Evolutionary conservation across 30 jellyfish, hydroid and myxozoan genomes (phyloP).

Genomic region (Morbakka virulenta): DNA sequence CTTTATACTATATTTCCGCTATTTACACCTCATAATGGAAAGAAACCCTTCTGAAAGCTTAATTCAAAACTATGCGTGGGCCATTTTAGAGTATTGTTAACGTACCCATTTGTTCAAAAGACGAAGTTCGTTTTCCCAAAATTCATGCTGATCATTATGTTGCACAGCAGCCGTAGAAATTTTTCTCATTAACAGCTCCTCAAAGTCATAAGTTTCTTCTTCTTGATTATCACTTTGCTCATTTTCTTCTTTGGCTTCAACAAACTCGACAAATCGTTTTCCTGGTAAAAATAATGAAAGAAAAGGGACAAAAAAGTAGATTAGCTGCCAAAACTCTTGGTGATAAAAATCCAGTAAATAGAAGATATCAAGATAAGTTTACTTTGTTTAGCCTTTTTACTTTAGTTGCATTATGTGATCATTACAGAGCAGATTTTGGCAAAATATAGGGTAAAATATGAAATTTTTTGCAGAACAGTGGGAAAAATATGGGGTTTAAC

Average conservation of each 20-base stretch:
- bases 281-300: background rate
- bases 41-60: no score
- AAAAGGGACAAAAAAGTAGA: background rate
- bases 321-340: background rate
- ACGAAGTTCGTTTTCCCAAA: conserved; percentile 41
- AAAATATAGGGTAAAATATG: no score
- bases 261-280: background rate
- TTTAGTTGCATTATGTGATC: no score
- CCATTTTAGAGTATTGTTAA: no score
- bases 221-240: background rate
- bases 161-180: background rate
- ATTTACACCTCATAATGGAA: no score
- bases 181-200: conserved; percentile 1
- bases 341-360: background rate
- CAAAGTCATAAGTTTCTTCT: background rate
- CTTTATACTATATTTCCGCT: no score
- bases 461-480: no score
- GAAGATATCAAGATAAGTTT: background rate
- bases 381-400: no score
- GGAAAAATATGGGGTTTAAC: no score
- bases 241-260: background rate
- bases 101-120: conserved; percentile 57
- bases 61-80: no score
- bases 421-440: no score
- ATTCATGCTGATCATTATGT: conserved; percentile 16